A percentile compares a stretch with the other conserved stretches of the same genome.
Evolutionary conservation across 2,113 vertebrate species (phyloP).

Genomic region (Lipophrys pholis): DNA sequence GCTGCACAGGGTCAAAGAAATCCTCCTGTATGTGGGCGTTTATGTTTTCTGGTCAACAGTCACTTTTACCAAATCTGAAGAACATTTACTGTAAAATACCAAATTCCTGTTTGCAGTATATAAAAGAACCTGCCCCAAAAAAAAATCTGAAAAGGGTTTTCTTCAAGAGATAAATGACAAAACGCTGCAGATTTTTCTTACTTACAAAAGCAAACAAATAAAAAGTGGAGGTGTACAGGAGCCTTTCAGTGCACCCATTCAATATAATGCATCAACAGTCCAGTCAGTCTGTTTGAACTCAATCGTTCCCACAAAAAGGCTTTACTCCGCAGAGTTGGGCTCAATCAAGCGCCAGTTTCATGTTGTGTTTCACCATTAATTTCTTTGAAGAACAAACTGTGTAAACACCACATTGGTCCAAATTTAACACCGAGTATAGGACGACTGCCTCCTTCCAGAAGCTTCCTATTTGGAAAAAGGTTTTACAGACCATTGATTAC

Average conservation of each 20-base stretch:
- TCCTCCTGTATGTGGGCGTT: not conserved
- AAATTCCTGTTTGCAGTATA: not conserved
- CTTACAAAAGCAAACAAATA: conserved; percentile 8
- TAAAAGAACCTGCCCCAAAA: not conserved
- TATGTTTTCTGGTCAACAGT: not conserved
- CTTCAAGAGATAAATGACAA: not conserved
- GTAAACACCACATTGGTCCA: too few species aligned
- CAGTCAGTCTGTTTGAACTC: not conserved
- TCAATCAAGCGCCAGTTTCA: too few species aligned
- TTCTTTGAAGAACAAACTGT: too few species aligned
- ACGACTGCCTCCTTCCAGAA: too few species aligned
- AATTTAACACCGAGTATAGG: too few species aligned
- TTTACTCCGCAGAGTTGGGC: too few species aligned
- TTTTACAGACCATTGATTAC: too few species aligned
- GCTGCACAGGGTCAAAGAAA: not conserved
- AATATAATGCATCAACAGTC: not conserved
- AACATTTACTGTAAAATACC: not conserved
- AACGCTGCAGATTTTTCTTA: not conserved
- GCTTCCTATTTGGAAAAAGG: too few species aligned
- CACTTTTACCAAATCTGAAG: not conserved
- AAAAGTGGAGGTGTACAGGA: not conserved
- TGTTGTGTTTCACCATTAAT: too few species aligned
- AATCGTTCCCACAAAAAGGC: too few species aligned
- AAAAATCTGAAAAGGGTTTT: not conserved
- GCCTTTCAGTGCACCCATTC: not conserved